Base-by-base conservation (phyloP, 30 jellyfish, hydroid and myxozoan genomes). In the Cassiopea andromeda region DNA sequence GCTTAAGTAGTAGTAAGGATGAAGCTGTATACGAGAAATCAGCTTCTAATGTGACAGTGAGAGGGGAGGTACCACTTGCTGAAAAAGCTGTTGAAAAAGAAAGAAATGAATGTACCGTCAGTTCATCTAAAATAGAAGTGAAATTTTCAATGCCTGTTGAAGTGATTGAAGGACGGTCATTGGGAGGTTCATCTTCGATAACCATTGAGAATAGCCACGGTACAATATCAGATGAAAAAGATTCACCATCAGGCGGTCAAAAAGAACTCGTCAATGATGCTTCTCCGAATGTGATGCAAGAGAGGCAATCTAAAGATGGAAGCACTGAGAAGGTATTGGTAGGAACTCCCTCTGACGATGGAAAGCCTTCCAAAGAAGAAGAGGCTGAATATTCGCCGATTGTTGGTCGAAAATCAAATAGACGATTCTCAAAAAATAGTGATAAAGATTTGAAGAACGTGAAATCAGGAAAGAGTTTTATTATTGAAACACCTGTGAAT, bases 401-500 rank as follows among this genome's bases (percentile, higher is more conserved):
- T 7, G 58, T 9, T 59, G 77, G 76, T 46, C 84, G 91, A 15
- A 83, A 83, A 58, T 67, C 50, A 10, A 83, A 83, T 48, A 72
- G 91, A 27, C 84, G 91, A 50, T 83, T 83, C 49, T 50, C 91
- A 2, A 83, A 47, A 44, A 38, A 45, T 5, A 87, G 46, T 15
- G 89, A 73, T 17, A 85, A 85, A 45, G 82, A 54, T 13, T 38
- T 27, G 1, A 87, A 75, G 77, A 61, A 61, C 8, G 75, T 19
- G 48, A 77, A 66, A 64, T 77, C 94, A 8, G 94, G 94, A 49
- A 87, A 77, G 76, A 87, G 94, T 48, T 87, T 87, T 54, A 75
- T 87, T 47, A 87, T 87, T 3, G 66, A 70, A 75, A 76, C 94
- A 58, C 87, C 94, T 4, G 94, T 87, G 2, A 89, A 87, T 60